Evolutionary conservation across 2,888 invertebrate species (phyloP), one percentile per base, ranked within the genome.

Genomic region (Eristalis pertinax): DNA sequence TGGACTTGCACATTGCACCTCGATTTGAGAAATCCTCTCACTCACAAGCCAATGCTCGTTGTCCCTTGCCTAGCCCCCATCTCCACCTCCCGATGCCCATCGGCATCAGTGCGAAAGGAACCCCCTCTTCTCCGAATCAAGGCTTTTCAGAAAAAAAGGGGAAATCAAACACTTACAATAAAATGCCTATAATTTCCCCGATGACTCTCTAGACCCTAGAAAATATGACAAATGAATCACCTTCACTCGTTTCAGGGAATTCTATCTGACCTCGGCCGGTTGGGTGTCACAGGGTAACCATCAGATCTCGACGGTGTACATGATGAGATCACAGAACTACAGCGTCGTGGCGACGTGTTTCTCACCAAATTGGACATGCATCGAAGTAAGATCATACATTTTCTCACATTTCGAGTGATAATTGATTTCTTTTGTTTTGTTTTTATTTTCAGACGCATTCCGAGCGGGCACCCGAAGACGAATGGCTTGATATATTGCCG

Each of bases 291-390:
- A 95, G 91, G 95, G 95, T 90, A 96, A 97, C 93, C 94, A 95
- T 87, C 96, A 97, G 92, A 95, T 98, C 89, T 96, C 97, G 70
- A 96, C 97, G 69, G 97, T 98, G 78, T 99, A 98, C 97, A 96
- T 98, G 95, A 98, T 98, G 93, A 95, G 99, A 90, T 96, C 97
- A 63, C 99, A 99, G 94, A 99, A 99, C 93, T 95, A 97, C 89
- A 97, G 97, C 90, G 95, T 98, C 86, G 95, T 98, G 90, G 96
- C 97, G 88, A 95, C 97, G 88, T 99, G 99, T 93, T 95, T 95
- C 84, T 95, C 96, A 63, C 96, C 96, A 8, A 96, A 95, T 91
- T 97, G 97, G 96, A 95, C 96, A 77, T 99, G 99, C 93, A 94
- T 95, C 89, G 96, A 97, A 95, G 98, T 97, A 91, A 93, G 94